A percentile compares a stretch with the other conserved stretches of the same genome.
Conservation (phyloP, 1,140 invertebrate species). For the Scaptomyza montana region DNA sequence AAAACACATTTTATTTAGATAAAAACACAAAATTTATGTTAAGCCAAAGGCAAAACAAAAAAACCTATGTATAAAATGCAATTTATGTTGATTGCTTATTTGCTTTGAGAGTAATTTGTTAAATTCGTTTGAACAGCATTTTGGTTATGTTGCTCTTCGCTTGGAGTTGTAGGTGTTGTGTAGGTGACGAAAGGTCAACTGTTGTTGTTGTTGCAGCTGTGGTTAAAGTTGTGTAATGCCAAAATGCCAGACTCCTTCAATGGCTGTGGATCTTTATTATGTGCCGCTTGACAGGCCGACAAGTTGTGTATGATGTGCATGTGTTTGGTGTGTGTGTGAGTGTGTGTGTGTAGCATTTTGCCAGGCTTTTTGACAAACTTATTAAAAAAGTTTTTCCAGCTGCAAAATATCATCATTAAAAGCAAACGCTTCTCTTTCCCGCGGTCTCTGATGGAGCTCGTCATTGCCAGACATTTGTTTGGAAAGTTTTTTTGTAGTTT, state of each 20-base stretch:
- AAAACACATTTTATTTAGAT: constrained; percentile 9
- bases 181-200: constrained; percentile 72
- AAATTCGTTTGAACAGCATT: constrained; percentile 56
- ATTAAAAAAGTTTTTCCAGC: constrained; percentile 74
- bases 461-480: constrained; percentile 59
- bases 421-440: constrained; percentile 25
- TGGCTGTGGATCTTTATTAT: constrained; percentile 35
- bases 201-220: constrained; percentile 40
- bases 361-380: constrained; percentile 74
- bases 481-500: constrained; percentile 36
- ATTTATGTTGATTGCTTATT: constrained; percentile 79
- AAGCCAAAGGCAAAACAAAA: constrained; percentile 42
- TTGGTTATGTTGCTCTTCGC: constrained; percentile 12
- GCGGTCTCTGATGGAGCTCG: constrained; percentile 46
- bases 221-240: constrained; percentile 52
- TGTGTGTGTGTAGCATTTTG: constrained; percentile 25
- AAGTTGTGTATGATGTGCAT: constrained; percentile 6
- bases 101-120: constrained; percentile 74
- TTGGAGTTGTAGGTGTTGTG: constrained; percentile 57
- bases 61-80: constrained; percentile 48
- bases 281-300: constrained; percentile 35
- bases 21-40: constrained; percentile 44
- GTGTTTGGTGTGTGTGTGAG: not conserved
- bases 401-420: constrained; percentile 75
- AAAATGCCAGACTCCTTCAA: constrained; percentile 56